phyloP scores from a whole-genome alignment of 2,888 invertebrate genomes.

The Thera obeliscata region DNA sequence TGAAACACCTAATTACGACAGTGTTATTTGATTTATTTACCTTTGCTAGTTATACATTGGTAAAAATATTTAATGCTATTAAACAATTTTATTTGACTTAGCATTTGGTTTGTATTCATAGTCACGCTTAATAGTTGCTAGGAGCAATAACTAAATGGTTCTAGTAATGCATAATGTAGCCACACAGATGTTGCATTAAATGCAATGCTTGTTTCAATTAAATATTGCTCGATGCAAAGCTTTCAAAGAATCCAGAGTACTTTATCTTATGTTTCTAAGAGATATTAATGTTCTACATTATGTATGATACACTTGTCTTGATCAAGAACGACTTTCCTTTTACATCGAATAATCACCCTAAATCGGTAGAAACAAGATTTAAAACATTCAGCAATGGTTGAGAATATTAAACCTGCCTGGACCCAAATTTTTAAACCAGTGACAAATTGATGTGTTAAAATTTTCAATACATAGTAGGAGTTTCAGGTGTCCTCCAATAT shows the following conservation, averaged over 20 bases:
- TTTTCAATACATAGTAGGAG: constrained; percentile 5
- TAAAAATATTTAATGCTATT: constrained; percentile 83
- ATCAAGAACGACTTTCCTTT: constrained; percentile 63
- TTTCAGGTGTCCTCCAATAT: constrained; percentile 37
- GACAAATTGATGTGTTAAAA: constrained; percentile 22
- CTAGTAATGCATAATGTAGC: constrained; percentile 46
- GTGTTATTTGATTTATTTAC: constrained; percentile 83
- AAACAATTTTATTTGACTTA: constrained; percentile 76
- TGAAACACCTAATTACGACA: constrained; percentile 44
- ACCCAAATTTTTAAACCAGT: constrained; percentile 58
- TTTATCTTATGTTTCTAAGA: constrained; percentile 80
- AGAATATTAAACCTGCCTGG: constrained; percentile 44
- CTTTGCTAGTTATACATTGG: constrained; percentile 83
- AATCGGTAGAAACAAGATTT: constrained; percentile 57
- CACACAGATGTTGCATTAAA: constrained; percentile 51
- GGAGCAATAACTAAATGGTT: constrained; percentile 54
- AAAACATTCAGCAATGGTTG: constrained; percentile 55
- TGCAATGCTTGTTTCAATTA: constrained; percentile 54
- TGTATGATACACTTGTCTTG: constrained; percentile 66
- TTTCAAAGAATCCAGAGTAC: constrained; percentile 73
- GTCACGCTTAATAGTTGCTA: constrained; percentile 65
- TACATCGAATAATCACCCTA: constrained; percentile 55
- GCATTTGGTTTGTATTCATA: constrained; percentile 75
- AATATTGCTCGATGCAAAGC: constrained; percentile 66
- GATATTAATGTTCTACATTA: constrained; percentile 79